These are phyloP conservation scores for Calidris pygmaea DNA, from an alignment of 2,113 vertebrate genomes.

Conservation along the genomic window DNA sequence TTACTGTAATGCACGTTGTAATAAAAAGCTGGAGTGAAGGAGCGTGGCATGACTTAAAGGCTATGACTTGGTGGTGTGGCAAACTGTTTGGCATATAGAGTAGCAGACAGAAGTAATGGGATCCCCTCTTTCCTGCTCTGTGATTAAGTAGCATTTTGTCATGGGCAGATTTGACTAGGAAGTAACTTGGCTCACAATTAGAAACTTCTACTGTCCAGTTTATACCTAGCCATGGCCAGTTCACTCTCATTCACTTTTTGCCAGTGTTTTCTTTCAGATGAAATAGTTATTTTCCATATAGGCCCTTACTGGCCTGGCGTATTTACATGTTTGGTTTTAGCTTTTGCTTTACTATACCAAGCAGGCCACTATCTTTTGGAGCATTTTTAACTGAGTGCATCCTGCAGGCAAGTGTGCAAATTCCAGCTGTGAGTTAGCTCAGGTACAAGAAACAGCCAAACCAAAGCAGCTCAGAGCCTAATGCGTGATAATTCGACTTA, in stretches of 20 bases:
- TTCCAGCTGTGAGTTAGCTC: not conserved
- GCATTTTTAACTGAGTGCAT: not conserved
- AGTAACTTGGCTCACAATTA: not conserved
- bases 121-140: not conserved
- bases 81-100: not conserved
- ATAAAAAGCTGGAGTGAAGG: not conserved
- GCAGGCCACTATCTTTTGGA: not conserved
- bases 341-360: not conserved
- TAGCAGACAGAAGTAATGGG: not conserved
- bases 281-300: not conserved
- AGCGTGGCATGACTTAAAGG: not conserved
- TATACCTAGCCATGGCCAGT: no score
- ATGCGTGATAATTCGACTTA: not conserved
- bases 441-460: not conserved
- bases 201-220: not conserved
- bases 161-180: not conserved
- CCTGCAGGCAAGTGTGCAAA: not conserved
- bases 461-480: not conserved
- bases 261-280: not conserved
- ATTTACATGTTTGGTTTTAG: not conserved
- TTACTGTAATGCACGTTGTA: not conserved
- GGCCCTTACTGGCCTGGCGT: rapidly evolving
- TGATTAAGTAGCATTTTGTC: not conserved
- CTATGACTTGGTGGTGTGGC: not conserved
- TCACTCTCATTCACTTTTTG: not conserved